Conservation (phyloP, 2,797 vertebrate genomes). For the Smutsia gigantea region DNA sequence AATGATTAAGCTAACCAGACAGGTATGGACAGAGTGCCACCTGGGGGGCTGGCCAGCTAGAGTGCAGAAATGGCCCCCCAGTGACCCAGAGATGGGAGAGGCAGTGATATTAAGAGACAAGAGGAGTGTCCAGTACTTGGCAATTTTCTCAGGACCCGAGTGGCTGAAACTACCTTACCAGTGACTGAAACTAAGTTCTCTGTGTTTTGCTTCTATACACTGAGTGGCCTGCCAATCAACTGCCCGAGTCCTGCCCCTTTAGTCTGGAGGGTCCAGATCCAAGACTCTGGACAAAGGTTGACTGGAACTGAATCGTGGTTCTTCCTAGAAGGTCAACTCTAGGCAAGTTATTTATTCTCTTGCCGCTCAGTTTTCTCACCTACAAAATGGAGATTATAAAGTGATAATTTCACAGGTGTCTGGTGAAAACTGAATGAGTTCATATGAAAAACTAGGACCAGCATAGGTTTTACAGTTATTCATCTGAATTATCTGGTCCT, state of each 20-base stretch:
- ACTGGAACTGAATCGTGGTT: background rate
- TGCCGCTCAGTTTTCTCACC: background rate
- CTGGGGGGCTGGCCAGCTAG: background rate
- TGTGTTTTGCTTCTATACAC: rapidly evolving
- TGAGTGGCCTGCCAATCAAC: background rate
- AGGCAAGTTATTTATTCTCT: background rate
- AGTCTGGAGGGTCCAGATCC: background rate
- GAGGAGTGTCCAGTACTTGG: background rate
- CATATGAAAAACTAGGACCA: background rate
- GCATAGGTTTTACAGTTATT: background rate
- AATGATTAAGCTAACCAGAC: background rate
- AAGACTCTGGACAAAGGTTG: background rate
- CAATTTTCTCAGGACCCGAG: background rate
- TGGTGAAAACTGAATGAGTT: background rate
- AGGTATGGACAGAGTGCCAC: background rate
- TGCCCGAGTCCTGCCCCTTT: background rate
- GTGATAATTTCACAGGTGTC: background rate
- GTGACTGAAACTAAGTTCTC: background rate
- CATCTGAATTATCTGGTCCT: background rate
- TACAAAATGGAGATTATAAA: background rate
- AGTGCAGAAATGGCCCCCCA: background rate
- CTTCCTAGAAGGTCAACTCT: background rate
- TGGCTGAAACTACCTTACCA: background rate
- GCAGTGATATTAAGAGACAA: background rate
- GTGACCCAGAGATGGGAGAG: background rate